Evolutionary conservation across 2,113 vertebrate genomes (phyloP), one percentile per base, ranked within the genome.

Genomic region (Ahaetulla prasina): DNA sequence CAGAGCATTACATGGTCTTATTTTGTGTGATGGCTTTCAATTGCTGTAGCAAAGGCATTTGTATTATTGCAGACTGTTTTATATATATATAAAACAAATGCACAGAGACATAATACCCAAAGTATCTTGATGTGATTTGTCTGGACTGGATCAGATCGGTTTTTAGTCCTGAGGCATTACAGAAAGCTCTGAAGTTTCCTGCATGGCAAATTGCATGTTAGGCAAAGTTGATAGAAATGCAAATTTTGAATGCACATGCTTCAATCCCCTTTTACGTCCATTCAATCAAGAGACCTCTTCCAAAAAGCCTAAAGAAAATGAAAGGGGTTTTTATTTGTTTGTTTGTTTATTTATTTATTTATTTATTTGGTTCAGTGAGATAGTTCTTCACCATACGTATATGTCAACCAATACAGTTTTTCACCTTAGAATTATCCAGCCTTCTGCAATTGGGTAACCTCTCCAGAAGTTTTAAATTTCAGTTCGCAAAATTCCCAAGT

Each of bases 151-250:
- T 86, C 57, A 60, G 55, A 63, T 93, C n/a, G 92, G 88, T 53
- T 88, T 57, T 87, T 45, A 23, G 93, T 60, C 91, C 84, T 84
- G 60, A 87, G 87, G 89, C 45, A 22, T 45, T 90, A 86, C 84
- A 84, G 80, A 94, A 91, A 93, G n/a, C 91, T 95, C 94, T 94
- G 93, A 95, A 93, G 91, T 87, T 91, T 89, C 91, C 93, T 84
- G 53, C 87, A 43, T 92, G 87, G 88, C 89, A 91, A 93, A 93
- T 95, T 60, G 27, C 50, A 47, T 55, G 22, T 68, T 91, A 16
- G 91, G 92, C 89, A 92, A 43, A n/a, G 12, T 2, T 89, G 88
- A 52, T 68, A 45, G 84, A 87, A 84, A 94, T 90, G 84, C 93
- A 94, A 80, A 86, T 94, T 94, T 91, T 90, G 54, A 80, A 47